Evolutionary conservation across 2,888 invertebrate species (phyloP), one percentile per base, ranked within the genome.

Genomic region (Stictocephala bisonia): DNA sequence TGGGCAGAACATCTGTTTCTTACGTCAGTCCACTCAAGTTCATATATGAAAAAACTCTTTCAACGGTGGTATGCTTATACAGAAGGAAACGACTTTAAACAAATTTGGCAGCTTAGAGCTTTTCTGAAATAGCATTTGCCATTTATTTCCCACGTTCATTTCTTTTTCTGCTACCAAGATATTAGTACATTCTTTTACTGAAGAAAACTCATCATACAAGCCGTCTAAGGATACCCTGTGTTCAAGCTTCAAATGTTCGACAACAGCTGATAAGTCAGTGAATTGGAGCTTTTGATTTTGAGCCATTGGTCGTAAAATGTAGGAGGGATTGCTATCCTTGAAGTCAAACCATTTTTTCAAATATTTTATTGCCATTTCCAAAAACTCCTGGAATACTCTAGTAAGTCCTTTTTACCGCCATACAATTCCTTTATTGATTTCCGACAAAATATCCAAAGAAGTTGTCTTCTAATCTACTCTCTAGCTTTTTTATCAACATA

Each of bases 1-100:
- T 20, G 51, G 11, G 51, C 51, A 51, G 51, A 51, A 51, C 51
- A 51, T 22, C 51, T 51, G 22, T 51, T 51, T 51, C 51, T 51
- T 4, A 24, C 13, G 22, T 51, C 51, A 6, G 51, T 20, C 51
- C 51, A 51, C 22, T 48, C 48, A 48, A 51, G 20, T 20, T 51
- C 18, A 20, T 20, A 11, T 20, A 20, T 11, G 22, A 22, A 20
- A 51, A 51, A 3, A 51, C 51, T 20, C 51, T 51, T 51, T 51
- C 51, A 6, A 51, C 51, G n/a, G n/a, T n/a, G n/a, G n/a, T n/a
- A n/a, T n/a, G n/a, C n/a, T n/a, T n/a, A n/a, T n/a, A n/a, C n/a
- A 51, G 22, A 15, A 20, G 4, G 20, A 18, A 18, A 51, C 51
- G 11, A 22, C 4, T 20, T 51, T 51, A 20, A 51, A 51, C 22